A percentile compares a stretch with the other conserved stretches of the same genome.
Evolutionary conservation across 2,888 invertebrate species (phyloP).

Genomic region (Periphyllus acericola): DNA sequence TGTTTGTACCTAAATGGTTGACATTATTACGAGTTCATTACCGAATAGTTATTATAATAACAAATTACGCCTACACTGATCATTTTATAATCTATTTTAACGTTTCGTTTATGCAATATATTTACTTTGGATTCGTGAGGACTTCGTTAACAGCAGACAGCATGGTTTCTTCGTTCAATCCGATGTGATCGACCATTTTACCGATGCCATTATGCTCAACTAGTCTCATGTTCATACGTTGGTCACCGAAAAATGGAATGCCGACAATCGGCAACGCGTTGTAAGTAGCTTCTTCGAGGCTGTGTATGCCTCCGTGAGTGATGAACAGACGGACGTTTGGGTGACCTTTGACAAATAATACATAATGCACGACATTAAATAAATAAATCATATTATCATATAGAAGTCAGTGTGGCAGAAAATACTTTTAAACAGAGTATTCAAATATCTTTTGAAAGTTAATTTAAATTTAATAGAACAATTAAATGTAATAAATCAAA

Average conservation of each 20-base stretch:
- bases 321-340: conserved; percentile 62
- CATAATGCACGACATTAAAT: no score
- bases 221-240: conserved; percentile 55
- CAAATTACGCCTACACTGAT: no score
- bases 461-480: no score
- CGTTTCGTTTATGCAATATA: no score
- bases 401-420: no score
- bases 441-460: no score
- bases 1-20: conserved; percentile 39
- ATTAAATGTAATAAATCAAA: no score
- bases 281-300: conserved; percentile 61
- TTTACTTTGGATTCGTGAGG: conserved; percentile 55
- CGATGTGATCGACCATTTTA: conserved; percentile 33
- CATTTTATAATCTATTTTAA: no score
- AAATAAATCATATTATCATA: no score
- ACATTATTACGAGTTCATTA: no score
- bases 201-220: conserved; percentile 54
- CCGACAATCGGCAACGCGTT: conserved; percentile 61
- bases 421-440: neutral
- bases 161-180: conserved; percentile 36
- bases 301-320: conserved; percentile 63
- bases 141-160: conserved; percentile 50
- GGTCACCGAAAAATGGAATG: conserved; percentile 63
- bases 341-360: conserved; percentile 48
- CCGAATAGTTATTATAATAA: no score